Conservation (phyloP, 1,140 invertebrate genomes). For the Ylistrum balloti region DNA sequence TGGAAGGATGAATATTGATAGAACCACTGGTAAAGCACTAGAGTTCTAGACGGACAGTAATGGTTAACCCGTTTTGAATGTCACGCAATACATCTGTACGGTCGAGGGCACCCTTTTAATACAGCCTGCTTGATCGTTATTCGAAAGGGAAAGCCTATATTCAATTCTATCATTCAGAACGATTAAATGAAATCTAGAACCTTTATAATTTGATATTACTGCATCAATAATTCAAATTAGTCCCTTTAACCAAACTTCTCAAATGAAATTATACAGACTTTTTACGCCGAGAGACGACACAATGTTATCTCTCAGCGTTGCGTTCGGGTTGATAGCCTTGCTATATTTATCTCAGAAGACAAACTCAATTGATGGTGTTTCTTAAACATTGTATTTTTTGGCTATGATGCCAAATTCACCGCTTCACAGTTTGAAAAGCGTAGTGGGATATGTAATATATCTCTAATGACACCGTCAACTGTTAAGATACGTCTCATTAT, state of each 20-base stretch:
- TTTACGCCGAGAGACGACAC: background rate
- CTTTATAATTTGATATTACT: constrained; percentile 11
- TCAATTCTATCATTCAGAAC: constrained; percentile 11
- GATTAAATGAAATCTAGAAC: constrained; percentile 19
- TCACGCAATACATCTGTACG: background rate
- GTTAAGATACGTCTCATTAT: background rate
- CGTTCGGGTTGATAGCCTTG: background rate
- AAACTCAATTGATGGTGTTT: constrained; percentile 6
- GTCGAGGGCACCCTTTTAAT: background rate
- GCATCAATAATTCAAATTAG: constrained; percentile 35
- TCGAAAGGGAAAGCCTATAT: constrained; percentile 31
- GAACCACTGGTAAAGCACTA: background rate
- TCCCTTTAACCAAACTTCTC: constrained; percentile 8
- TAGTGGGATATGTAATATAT: background rate
- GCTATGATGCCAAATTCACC: constrained; percentile 1
- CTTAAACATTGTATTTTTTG: background rate
- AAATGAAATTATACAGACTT: constrained; percentile 26
- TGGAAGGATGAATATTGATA: background rate
- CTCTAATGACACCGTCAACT: background rate
- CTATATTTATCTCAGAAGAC: background rate
- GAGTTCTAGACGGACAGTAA: background rate
- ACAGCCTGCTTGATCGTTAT: constrained; percentile 6
- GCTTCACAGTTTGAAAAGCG: constrained; percentile 21
- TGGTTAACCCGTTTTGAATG: constrained; percentile 4
- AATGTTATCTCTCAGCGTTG: background rate